phyloP scores from a whole-genome alignment of 2,797 vertebrate species.

The Rhadinocentrus ornatus region DNA sequence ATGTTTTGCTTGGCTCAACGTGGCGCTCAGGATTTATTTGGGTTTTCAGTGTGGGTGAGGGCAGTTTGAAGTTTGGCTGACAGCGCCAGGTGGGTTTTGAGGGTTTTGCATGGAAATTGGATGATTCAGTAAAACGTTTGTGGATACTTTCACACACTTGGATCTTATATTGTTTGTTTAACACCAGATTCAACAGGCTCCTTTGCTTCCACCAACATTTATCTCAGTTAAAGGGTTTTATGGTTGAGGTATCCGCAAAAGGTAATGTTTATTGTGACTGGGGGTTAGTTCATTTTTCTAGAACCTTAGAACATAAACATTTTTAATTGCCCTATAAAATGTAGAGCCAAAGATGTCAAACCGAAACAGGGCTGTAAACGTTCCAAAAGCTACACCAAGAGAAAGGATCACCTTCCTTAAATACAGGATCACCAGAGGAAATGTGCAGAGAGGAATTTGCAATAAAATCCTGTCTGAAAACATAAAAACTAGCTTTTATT shows the following conservation, averaged over 20 bases:
- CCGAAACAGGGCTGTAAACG: slow-evolving; percentile 6
- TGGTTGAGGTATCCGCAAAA: slow-evolving; percentile 18
- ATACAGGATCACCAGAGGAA: slow-evolving; percentile 24
- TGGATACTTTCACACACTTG: slow-evolving; percentile 44
- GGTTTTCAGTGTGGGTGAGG: slow-evolving; percentile 37
- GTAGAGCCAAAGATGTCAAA: slow-evolving; percentile 12
- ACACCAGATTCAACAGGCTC: slow-evolving; percentile 26
- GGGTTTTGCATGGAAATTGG: slow-evolving; percentile 40
- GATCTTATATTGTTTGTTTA: slow-evolving; percentile 43
- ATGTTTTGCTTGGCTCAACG: slow-evolving; percentile 64
- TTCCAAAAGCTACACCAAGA: slow-evolving; percentile 20
- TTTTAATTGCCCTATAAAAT: slow-evolving; percentile 9
- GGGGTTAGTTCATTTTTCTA: slow-evolving; percentile 22
- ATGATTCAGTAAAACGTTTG: slow-evolving; percentile 43
- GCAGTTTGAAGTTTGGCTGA: slow-evolving; percentile 33
- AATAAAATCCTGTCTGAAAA: slow-evolving; percentile 40
- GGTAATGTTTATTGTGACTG: slow-evolving; percentile 30
- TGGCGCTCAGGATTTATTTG: slow-evolving; percentile 48
- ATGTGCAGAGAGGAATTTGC: slow-evolving; percentile 2
- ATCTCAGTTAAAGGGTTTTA: slow-evolving; percentile 19
- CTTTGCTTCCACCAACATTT: slow-evolving; percentile 23
- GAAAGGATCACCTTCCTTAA: slow-evolving; percentile 31
- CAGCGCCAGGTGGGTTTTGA: slow-evolving; percentile 44
- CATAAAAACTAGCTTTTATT: slow-evolving; percentile 40
- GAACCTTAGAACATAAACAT: slow-evolving; percentile 35